These are phyloP conservation scores for Platygyra sinensis DNA, from an alignment of 64 coral and sea anemone species.

Conservation along the genomic window DNA sequence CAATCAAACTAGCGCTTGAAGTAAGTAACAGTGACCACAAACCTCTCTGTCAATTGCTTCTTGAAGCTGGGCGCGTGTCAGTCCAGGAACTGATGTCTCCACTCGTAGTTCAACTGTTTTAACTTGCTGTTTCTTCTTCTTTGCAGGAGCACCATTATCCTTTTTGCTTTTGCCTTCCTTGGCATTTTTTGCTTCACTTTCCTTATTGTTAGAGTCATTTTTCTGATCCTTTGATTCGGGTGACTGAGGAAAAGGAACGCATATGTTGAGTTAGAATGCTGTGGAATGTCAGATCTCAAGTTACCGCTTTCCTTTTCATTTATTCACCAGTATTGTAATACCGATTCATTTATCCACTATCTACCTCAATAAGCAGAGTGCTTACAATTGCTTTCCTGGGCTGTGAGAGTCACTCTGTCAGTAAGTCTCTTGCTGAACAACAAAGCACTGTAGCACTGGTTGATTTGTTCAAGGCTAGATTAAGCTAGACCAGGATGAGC, in stretches of 20 bases:
- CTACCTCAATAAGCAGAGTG: too few species aligned
- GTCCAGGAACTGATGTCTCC: constrained; percentile 52
- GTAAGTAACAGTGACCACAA: background rate
- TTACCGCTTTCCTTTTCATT: too few species aligned
- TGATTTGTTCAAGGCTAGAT: too few species aligned
- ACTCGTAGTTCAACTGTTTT: constrained; percentile 85
- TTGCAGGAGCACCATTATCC: constrained; percentile 41
- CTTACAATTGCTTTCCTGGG: too few species aligned
- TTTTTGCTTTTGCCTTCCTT: constrained; percentile 60
- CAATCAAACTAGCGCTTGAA: background rate
- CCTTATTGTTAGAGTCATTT: background rate
- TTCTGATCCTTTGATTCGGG: background rate
- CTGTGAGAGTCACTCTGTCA: too few species aligned
- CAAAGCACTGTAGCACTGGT: too few species aligned
- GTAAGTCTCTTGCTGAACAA: too few species aligned
- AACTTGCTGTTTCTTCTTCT: constrained; percentile 90
- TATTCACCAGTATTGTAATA: too few species aligned
- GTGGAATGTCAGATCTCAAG: too few species aligned
- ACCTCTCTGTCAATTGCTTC: constrained; percentile 86
- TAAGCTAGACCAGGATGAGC: too few species aligned
- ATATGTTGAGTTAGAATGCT: background rate
- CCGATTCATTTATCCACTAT: too few species aligned
- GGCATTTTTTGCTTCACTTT: background rate
- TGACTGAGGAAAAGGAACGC: background rate
- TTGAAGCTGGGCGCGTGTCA: constrained; percentile 53